Evolutionary conservation across 35 echinoderm and acorn worm genomes (phyloP).

Genomic region (Patiria miniata): DNA sequence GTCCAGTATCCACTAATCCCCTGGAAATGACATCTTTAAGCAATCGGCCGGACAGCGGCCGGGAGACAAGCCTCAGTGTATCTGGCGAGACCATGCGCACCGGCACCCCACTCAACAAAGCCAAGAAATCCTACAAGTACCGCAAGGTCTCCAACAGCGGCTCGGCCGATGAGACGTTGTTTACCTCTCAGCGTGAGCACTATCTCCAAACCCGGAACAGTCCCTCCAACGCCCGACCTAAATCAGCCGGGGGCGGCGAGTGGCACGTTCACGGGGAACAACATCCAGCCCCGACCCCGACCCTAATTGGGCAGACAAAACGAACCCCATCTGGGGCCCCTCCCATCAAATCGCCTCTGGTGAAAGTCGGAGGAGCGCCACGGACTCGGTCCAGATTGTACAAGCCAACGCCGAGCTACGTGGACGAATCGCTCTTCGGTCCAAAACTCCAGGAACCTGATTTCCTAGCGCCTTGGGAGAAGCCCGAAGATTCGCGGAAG

Average conservation of each 20-base stretch:
- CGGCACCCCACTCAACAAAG: not conserved
- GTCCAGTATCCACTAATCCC: too few relatives aligned
- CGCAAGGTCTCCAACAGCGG: slow-evolving; percentile 56
- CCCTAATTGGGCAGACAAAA: not conserved
- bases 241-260: not conserved
- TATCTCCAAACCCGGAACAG: slow-evolving; percentile 10
- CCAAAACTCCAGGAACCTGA: slow-evolving; percentile 51
- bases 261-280: slow-evolving; percentile 8
- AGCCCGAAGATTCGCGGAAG: slow-evolving; percentile 55
- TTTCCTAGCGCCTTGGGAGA: slow-evolving; percentile 92
- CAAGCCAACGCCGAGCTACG: slow-evolving; percentile 59
- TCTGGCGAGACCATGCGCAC: slow-evolving; percentile 48
- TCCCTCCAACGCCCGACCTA: slow-evolving; percentile 26
- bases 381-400: not conserved
- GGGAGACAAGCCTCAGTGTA: slow-evolving; percentile 68
- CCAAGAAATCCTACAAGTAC: slow-evolving; percentile 77
- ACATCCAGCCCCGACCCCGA: not conserved
- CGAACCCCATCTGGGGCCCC: slow-evolving; percentile 36
- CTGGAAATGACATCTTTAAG: not conserved
- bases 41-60: not conserved
- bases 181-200: slow-evolving; percentile 62
- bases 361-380: slow-evolving; percentile 26
- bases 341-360: slow-evolving; percentile 54
- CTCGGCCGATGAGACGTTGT: slow-evolving; percentile 87
- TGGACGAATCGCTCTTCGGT: slow-evolving; percentile 95